These are phyloP conservation scores for Neelides folsomi DNA, from an alignment of 2,888 invertebrate genomes.

Conservation along the genomic window DNA sequence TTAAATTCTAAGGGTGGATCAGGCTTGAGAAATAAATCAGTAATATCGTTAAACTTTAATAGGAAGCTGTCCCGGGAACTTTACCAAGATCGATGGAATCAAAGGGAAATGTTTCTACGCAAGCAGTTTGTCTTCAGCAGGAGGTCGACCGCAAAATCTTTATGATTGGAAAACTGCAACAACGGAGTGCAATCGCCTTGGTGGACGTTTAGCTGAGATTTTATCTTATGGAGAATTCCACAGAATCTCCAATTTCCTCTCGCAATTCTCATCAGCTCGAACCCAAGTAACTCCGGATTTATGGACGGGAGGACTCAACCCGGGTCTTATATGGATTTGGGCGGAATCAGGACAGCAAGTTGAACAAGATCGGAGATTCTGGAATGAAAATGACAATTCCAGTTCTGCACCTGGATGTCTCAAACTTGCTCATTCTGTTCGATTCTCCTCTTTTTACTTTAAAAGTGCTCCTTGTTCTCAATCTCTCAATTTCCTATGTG, in stretches of 20 bases:
- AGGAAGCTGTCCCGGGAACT: slow-evolving; percentile 28
- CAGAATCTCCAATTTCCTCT: slow-evolving; percentile 21
- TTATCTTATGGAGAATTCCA: slow-evolving; percentile 26
- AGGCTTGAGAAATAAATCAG: neutral
- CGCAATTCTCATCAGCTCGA: slow-evolving; percentile 8
- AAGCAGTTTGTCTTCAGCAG: slow-evolving; percentile 15
- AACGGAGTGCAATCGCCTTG: slow-evolving; percentile 24
- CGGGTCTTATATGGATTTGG: slow-evolving; percentile 32
- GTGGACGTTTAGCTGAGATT: slow-evolving; percentile 28
- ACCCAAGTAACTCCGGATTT: slow-evolving; percentile 16
- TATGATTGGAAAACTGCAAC: slow-evolving; percentile 30
- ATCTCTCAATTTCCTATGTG: slow-evolving; percentile 27
- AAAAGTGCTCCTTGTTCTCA: slow-evolving; percentile 28
- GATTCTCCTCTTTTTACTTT: slow-evolving; percentile 24
- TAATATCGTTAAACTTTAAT: neutral
- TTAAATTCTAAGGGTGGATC: too few species aligned
- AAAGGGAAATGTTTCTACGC: slow-evolving; percentile 28
- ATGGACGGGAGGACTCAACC: slow-evolving; percentile 32
- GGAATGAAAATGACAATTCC: slow-evolving; percentile 31
- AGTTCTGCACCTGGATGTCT: slow-evolving; percentile 28
- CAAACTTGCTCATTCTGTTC: slow-evolving; percentile 24
- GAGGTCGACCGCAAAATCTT: slow-evolving; percentile 2
- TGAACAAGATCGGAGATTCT: slow-evolving; percentile 26
- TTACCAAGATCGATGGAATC: slow-evolving; percentile 26
- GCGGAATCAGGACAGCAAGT: slow-evolving; percentile 32